These are phyloP conservation scores for Champsocephalus esox DNA, from an alignment of 2,797 vertebrate genomes.

Conservation along the genomic window DNA sequence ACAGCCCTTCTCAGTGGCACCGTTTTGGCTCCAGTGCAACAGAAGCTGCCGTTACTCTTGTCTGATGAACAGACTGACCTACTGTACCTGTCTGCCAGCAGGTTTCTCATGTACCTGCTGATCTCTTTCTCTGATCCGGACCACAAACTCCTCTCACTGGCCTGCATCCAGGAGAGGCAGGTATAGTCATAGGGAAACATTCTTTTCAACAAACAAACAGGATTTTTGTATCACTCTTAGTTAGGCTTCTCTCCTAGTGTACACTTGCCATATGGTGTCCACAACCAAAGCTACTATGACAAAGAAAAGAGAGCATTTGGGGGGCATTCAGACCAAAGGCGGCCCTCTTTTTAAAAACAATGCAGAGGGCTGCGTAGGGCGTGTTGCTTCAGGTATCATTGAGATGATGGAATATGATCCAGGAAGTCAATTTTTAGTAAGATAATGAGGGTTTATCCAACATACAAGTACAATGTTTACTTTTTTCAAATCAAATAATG, in stretches of 20 bases:
- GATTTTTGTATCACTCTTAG: background rate
- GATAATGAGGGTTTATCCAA: background rate
- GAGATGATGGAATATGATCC: background rate
- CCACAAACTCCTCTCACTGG: background rate
- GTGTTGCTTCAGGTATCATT: background rate
- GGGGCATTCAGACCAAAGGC: background rate
- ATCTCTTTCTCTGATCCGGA: background rate
- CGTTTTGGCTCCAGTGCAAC: slow-evolving; percentile 12
- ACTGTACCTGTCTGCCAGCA: slow-evolving; percentile 7
- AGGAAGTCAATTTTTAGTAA: background rate
- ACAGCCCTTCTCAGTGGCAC: background rate
- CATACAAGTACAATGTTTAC: background rate
- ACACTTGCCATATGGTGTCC: background rate
- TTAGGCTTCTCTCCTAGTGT: background rate
- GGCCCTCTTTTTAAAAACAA: background rate
- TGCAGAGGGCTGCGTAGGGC: background rate
- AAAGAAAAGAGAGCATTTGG: background rate
- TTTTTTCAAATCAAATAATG: background rate
- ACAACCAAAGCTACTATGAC: background rate
- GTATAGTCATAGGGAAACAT: background rate
- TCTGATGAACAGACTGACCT: slow-evolving; percentile 15
- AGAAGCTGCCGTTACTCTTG: background rate
- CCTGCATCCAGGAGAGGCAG: background rate
- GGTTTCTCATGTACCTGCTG: background rate
- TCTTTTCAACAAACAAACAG: background rate